Percentiles rank a stretch among this genome's conserved stretches.
phyloP scores from a whole-genome alignment of 2,888 invertebrate species.

The Trachelus tabidus region DNA sequence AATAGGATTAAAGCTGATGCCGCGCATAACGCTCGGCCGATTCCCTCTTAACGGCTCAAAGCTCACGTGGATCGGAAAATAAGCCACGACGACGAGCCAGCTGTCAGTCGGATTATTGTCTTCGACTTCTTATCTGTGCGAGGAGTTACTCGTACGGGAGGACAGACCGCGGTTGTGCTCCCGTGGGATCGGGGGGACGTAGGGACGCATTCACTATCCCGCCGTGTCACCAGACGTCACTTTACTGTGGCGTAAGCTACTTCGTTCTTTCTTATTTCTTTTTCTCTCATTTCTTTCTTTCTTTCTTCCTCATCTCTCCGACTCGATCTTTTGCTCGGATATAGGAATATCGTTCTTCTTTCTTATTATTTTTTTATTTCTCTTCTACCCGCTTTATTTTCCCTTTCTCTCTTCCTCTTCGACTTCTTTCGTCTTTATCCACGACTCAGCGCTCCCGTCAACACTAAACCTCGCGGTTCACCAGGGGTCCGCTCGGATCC shows the following conservation, averaged over 20 bases:
- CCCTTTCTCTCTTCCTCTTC: constrained; percentile 16
- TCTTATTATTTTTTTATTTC: not conserved
- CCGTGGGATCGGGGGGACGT: constrained; percentile 46
- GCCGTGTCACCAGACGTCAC: constrained; percentile 41
- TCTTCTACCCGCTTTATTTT: not conserved
- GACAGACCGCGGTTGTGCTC: constrained; percentile 32
- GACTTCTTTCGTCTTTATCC: not conserved
- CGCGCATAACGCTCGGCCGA: constrained; percentile 25
- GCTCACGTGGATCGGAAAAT: constrained; percentile 40
- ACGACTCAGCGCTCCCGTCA: not conserved
- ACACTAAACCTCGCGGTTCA: not conserved
- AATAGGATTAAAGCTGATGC: constrained; percentile 35
- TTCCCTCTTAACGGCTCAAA: constrained; percentile 36
- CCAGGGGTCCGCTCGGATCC: not conserved
- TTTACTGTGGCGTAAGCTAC: constrained; percentile 11
- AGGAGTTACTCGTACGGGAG: constrained; percentile 4
- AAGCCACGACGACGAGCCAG: constrained; percentile 57
- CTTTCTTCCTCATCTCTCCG: constrained; percentile 13
- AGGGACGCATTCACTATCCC: constrained; percentile 40
- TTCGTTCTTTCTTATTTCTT: constrained; percentile 30
- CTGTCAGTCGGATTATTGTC: constrained; percentile 67
- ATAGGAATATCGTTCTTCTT: not conserved
- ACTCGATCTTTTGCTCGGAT: not conserved
- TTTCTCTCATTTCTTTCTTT: constrained; percentile 13
- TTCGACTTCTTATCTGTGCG: constrained; percentile 60